phyloP scores from a whole-genome alignment of 2,797 vertebrate species.

The Emydoidea blandingii region DNA sequence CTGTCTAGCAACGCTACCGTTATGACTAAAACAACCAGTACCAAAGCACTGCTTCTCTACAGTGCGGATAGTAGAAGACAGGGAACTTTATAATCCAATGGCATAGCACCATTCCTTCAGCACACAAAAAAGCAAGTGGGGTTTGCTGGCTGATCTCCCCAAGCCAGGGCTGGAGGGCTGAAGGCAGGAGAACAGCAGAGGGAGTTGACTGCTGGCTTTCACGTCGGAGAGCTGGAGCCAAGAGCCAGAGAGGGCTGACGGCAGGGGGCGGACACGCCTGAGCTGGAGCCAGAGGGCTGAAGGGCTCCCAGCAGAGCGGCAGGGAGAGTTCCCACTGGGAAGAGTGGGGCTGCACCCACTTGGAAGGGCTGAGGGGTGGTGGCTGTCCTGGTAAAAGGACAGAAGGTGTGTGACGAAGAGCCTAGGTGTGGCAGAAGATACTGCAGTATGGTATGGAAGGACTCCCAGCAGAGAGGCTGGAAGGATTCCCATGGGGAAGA shows the following conservation, averaged over 20 bases:
- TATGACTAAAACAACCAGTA: not conserved
- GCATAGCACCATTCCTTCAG: slow-evolving; percentile 24
- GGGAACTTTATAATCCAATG: slow-evolving; percentile 28
- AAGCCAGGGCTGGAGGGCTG: not conserved
- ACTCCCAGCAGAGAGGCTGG: not conserved
- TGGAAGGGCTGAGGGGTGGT: not conserved
- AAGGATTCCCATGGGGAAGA: not conserved
- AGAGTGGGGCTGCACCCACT: not conserved
- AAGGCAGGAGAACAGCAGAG: not conserved
- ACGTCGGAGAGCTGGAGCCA: not conserved
- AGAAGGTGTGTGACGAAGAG: not conserved
- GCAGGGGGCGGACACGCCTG: not conserved
- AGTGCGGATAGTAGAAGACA: slow-evolving; percentile 15
- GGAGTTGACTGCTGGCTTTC: not conserved
- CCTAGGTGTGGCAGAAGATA: not conserved
- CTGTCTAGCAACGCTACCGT: not conserved
- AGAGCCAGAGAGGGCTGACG: not conserved
- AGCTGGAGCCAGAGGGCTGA: not conserved
- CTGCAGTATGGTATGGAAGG: not conserved
- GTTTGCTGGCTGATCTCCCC: not conserved
- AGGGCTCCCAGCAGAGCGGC: not conserved
- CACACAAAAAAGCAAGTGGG: slow-evolving; percentile 16
- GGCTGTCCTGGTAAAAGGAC: not conserved
- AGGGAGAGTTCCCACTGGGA: not conserved
- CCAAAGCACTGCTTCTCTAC: not conserved